Base-by-base conservation (phyloP, 2,888 invertebrate species). In the Stenodema calcarata region DNA sequence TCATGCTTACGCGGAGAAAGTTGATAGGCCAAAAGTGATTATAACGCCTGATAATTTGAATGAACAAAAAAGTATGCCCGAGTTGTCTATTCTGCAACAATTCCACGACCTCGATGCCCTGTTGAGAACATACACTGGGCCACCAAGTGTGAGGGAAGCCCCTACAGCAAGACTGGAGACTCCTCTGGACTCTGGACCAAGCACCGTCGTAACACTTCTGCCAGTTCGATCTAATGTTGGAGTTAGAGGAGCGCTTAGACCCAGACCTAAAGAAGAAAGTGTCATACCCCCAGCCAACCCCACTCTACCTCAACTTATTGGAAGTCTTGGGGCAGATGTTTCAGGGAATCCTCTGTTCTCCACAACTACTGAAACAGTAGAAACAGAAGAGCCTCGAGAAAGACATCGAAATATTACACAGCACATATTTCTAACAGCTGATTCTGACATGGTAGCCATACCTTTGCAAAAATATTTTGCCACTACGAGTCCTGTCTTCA, bases 151-250 rank as follows among this genome's bases (percentile, higher is more conserved):
- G n/a, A 83, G 35, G 87, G 47, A 42, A 62, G 81, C 47, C 0
- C 88, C 89, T 16, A 80, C 70, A 54, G 54, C 41, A 28, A 76
- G 27, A 87, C 87, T 35, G 81, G 84, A 82, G 89, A 88, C 7
- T 16, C 84, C 75, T 23, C 18, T 69, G 42, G 54, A 18, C 9
- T 16, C 35, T 41, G 18, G 9, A 88, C 89, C 81, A 62, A 85
- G 83, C 14, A 92, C 89, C 23, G 86, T 94, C 27, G 93, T 94
- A 0, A 96, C 96, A 0, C 91, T 96, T 69, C 92, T 95, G 86
- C 96, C 96, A 0, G 95, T 94, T 0, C 95, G 95, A 90, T 96
- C 96, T 0, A 96, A 96, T 91, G 94, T 95, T 0, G 96, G 95
- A 0, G 93, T 96, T 6, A 94, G 94, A 87, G 92, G 95, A 88